phyloP scores from a whole-genome alignment of 2,797 vertebrate genomes.

The Aselliscus stoliczkanus region DNA sequence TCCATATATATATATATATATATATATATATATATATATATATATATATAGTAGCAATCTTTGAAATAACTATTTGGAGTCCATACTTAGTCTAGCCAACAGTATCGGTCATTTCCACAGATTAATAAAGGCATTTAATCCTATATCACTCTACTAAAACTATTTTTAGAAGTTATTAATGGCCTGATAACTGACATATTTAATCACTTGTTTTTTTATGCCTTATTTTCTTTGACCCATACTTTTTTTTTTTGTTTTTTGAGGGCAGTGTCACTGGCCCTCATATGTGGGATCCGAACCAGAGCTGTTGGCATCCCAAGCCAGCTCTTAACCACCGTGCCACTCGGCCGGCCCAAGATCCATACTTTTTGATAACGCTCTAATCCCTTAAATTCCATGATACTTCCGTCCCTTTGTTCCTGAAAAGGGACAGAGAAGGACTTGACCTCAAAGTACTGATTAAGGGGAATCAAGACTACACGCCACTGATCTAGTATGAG shows the following conservation, averaged over 20 bases:
- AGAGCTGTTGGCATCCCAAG: no score
- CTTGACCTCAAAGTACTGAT: not conserved
- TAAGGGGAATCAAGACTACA: not conserved
- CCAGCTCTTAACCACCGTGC: no score
- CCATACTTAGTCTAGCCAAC: not conserved
- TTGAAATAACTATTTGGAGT: not conserved
- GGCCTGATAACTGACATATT: not conserved
- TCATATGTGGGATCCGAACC: no score
- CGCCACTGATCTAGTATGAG: not conserved
- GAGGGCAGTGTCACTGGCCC: no score
- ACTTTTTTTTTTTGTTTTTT: not conserved
- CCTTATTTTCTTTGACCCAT: not conserved
- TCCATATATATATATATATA: not conserved
- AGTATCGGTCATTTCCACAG: not conserved
- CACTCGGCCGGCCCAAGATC: no score
- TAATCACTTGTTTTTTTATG: not conserved
- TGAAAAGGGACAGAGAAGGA: not conserved
- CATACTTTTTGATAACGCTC: not conserved
- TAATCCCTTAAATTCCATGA: not conserved
- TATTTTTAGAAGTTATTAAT: not conserved
- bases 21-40: not conserved
- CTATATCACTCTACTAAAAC: not conserved
- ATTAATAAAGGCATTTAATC: not conserved
- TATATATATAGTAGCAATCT: not conserved
- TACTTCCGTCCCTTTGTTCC: not conserved